Evolutionary conservation across 2,113 vertebrate genomes (phyloP).

Genomic region (Plestiodon gilberti): DNA sequence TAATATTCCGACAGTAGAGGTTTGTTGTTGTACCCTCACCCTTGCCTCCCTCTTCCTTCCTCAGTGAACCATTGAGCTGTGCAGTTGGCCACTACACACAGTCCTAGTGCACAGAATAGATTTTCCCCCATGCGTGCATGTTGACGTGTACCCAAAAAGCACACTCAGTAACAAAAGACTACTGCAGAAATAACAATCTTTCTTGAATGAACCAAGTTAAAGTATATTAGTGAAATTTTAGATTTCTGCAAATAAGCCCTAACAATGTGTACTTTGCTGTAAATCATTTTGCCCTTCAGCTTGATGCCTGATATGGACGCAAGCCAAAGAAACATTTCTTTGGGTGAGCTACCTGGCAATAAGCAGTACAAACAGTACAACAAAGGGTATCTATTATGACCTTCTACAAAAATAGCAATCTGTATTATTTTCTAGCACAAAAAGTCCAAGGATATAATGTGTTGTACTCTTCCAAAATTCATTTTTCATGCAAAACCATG

Average conservation of each 20-base stretch:
- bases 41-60: no score
- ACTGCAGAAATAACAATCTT: not conserved
- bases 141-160: no score
- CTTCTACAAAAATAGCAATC: not conserved
- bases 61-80: no score
- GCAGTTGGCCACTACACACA: no score
- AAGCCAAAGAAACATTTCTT: not conserved
- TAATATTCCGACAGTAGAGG: no score
- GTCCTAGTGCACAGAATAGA: no score
- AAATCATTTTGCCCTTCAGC: not conserved
- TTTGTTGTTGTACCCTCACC: no score
- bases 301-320: not conserved
- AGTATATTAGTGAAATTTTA: not conserved
- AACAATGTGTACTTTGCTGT: not conserved
- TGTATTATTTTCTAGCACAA: not conserved
- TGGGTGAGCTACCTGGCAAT: not conserved
- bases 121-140: no score
- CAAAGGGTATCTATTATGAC: not conserved
- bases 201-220: not conserved
- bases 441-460: not conserved
- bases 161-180: no score
- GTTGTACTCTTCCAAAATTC: not conserved
- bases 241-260: not conserved
- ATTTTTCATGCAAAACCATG: not conserved
- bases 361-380: not conserved